These are phyloP conservation scores for Prorops nasuta DNA, from an alignment of 1,140 invertebrate species.

Conservation along the genomic window DNA sequence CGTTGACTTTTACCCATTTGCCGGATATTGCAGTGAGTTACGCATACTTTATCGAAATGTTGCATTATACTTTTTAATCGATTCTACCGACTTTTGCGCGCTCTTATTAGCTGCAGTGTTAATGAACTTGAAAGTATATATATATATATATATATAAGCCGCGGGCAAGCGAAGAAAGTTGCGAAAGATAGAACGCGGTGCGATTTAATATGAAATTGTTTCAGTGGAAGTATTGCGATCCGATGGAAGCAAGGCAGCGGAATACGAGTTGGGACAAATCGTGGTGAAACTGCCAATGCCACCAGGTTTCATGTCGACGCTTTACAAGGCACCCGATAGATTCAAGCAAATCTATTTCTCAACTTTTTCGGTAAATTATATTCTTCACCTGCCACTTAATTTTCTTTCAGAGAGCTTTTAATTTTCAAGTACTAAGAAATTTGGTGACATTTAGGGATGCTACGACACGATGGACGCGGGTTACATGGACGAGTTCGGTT, in stretches of 20 bases:
- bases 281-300: conserved; percentile 83
- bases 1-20: too few species aligned
- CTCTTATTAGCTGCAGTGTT: too few species aligned
- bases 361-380: conserved; percentile 69
- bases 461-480: conserved; percentile 96
- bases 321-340: conserved; percentile 80
- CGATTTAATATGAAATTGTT: neutral
- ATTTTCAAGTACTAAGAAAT: too few species aligned
- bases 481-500: conserved; percentile 78
- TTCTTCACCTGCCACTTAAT: neutral
- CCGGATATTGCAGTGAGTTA: conserved; percentile 15
- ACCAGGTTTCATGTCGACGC: conserved; percentile 79
- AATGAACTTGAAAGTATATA: too few species aligned
- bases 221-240: conserved; percentile 72
- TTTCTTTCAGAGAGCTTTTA: too few species aligned
- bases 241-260: conserved; percentile 66
- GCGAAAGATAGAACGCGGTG: too few species aligned
- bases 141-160: too few species aligned
- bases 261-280: conserved; percentile 78
- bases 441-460: too few species aligned
- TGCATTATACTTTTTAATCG: too few species aligned
- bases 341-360: conserved; percentile 81
- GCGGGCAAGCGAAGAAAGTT: too few species aligned
- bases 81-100: too few species aligned
- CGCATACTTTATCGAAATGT: conserved; percentile 2